Percentiles rank a stretch among this genome's conserved stretches.
phyloP scores from a whole-genome alignment of 2,888 invertebrate species.

The Dynastes grantii region DNA sequence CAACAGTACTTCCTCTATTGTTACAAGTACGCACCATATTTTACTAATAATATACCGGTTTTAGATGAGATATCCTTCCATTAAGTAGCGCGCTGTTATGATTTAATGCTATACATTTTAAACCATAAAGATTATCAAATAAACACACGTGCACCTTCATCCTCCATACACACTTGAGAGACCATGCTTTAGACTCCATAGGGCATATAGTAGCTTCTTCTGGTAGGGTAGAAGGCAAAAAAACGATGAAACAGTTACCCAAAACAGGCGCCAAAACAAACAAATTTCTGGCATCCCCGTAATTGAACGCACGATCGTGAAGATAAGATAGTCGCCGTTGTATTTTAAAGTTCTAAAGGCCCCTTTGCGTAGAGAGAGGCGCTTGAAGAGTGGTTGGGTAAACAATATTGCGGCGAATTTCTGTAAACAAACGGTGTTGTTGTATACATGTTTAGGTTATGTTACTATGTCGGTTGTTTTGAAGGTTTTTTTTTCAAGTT shows the following conservation, averaged over 20 bases:
- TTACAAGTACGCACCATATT: conserved; percentile 2
- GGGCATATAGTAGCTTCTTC: neutral
- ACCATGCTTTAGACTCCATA: neutral
- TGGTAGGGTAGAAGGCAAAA: neutral
- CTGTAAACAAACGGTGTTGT: conserved; percentile 23
- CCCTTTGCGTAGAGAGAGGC: conserved; percentile 4
- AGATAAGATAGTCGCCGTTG: conserved; percentile 26
- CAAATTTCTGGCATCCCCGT: conserved; percentile 36
- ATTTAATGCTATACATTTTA: conserved; percentile 16
- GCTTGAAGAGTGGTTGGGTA: conserved; percentile 18
- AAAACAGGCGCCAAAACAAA: conserved; percentile 42
- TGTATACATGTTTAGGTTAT: conserved; percentile 29
- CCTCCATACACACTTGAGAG: neutral
- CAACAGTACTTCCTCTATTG: neutral
- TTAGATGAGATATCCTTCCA: neutral
- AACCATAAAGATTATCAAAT: conserved; percentile 30
- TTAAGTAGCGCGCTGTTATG: conserved; percentile 9
- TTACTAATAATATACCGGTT: neutral
- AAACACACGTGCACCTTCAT: conserved; percentile 29
- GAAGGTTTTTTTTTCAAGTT: neutral
- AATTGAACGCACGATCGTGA: conserved; percentile 32
- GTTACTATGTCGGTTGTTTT: conserved; percentile 9
- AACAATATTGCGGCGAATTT: conserved; percentile 35
- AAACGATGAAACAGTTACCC: conserved; percentile 7
- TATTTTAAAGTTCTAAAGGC: neutral